phyloP scores from a whole-genome alignment of 2,888 invertebrate genomes.

The Tachina lurida region DNA sequence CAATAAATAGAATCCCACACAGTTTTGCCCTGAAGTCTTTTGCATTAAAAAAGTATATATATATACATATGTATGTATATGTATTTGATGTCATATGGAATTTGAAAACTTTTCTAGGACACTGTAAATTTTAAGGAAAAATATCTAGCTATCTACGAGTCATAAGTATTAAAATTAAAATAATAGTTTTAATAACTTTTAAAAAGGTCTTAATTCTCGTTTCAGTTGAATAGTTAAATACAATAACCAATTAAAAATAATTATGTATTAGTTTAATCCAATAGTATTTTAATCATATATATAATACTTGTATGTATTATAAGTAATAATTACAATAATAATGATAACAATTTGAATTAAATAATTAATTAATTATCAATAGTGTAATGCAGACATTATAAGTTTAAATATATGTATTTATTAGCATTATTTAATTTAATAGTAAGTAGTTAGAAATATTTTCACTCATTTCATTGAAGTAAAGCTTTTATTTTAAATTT shows the following conservation, averaged over 20 bases:
- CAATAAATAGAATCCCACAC: too few relatives aligned
- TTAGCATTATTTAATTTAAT: slow-evolving; percentile 52
- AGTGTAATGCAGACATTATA: slow-evolving; percentile 39
- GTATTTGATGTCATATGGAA: background rate
- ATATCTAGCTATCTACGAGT: slow-evolving; percentile 49
- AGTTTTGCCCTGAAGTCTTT: background rate
- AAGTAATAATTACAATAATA: slow-evolving; percentile 37
- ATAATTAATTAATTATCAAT: slow-evolving; percentile 42
- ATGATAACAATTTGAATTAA: slow-evolving; percentile 49
- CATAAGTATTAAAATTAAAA: slow-evolving; percentile 20
- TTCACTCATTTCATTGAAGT: slow-evolving; percentile 70
- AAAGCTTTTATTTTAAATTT: slow-evolving; percentile 60
- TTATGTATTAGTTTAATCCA: slow-evolving; percentile 15
- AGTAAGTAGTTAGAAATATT: slow-evolving; percentile 64
- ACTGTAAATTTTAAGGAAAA: slow-evolving; percentile 33
- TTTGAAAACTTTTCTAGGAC: background rate
- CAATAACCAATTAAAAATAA: slow-evolving; percentile 36
- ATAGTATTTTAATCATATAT: slow-evolving; percentile 41
- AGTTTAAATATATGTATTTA: slow-evolving; percentile 44
- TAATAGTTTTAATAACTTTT: slow-evolving; percentile 55
- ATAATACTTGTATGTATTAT: slow-evolving; percentile 43
- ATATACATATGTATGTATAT: background rate
- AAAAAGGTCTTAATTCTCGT: slow-evolving; percentile 63
- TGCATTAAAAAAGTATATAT: background rate
- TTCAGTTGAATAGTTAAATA: slow-evolving; percentile 38